A percentile compares a stretch with the other conserved stretches of the same genome.
Evolutionary conservation across 2,797 vertebrate genomes (phyloP).

Genomic region (Pseudomugil gertrudae): DNA sequence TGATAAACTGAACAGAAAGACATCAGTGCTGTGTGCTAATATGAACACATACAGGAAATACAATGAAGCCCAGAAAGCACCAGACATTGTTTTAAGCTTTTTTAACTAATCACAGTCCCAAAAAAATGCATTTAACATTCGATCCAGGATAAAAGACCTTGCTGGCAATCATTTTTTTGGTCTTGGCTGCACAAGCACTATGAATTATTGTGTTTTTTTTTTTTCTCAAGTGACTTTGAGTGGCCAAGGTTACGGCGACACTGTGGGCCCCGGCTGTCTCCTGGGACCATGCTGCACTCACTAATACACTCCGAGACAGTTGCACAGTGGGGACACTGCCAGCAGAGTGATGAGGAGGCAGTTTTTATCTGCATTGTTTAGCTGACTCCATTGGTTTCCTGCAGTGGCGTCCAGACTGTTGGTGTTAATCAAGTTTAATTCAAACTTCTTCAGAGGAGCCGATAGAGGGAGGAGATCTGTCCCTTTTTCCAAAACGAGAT

Average conservation of each 20-base stretch:
- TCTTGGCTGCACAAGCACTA: constrained; percentile 8
- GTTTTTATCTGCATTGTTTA: constrained; percentile 67
- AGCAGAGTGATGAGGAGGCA: constrained; percentile 73
- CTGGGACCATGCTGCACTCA: constrained; percentile 56
- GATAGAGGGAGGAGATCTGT: not conserved
- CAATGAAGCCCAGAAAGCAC: not conserved
- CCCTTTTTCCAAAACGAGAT: not conserved
- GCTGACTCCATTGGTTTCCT: constrained; percentile 56
- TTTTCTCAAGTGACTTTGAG: constrained; percentile 54
- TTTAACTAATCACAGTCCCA: not conserved
- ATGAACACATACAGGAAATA: not conserved
- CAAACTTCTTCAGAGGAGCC: constrained; percentile 34
- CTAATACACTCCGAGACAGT: constrained; percentile 69
- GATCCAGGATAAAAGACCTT: constrained; percentile 1
- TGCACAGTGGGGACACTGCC: constrained; percentile 57
- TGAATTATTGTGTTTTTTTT: constrained; percentile 15
- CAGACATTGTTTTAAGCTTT: not conserved
- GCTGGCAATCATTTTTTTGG: constrained; percentile 22
- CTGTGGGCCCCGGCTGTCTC: constrained; percentile 51
- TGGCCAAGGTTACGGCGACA: constrained; percentile 73
- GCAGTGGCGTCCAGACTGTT: constrained; percentile 41
- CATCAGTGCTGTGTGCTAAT: not conserved
- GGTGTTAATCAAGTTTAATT: constrained; percentile 45
- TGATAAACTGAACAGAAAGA: not conserved
- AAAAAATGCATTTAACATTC: not conserved